phyloP scores from a whole-genome alignment of 2,113 vertebrate genomes.

The Cyanistes caeruleus region DNA sequence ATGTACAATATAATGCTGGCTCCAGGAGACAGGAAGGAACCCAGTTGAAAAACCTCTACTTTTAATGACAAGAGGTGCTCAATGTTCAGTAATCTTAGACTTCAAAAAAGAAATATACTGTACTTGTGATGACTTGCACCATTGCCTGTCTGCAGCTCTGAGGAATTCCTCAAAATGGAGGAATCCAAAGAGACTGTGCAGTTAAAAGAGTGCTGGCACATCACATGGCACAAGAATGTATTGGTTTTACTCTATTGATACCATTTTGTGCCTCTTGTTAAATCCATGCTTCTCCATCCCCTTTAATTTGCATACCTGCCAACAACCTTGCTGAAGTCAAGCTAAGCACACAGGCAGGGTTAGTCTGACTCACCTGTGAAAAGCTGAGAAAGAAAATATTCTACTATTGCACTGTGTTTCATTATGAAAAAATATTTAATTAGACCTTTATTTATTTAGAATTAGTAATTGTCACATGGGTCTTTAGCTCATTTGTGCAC shows the following conservation, averaged over 20 bases:
- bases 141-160: rapidly evolving
- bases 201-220: not conserved
- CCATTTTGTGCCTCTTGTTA: not conserved
- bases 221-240: not conserved
- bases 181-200: not conserved
- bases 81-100: not conserved
- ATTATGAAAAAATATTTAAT: not conserved
- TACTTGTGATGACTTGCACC: not conserved
- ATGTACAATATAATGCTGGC: not conserved
- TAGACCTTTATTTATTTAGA: not conserved
- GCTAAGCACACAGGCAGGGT: not conserved
- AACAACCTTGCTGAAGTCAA: not conserved
- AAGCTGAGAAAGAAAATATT: not conserved
- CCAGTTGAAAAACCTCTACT: not conserved
- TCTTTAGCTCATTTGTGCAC: not conserved
- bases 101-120: not conserved
- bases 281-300: not conserved
- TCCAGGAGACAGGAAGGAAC: not conserved
- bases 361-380: not conserved
- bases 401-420: not conserved
- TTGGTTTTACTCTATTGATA: not conserved
- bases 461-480: not conserved
- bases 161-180: not conserved
- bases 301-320: not conserved
- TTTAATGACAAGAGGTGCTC: not conserved